Percentiles rank a stretch among this genome's conserved stretches.
Conservation (phyloP, 2,888 invertebrate species). For the Euzetes globulus region DNA sequence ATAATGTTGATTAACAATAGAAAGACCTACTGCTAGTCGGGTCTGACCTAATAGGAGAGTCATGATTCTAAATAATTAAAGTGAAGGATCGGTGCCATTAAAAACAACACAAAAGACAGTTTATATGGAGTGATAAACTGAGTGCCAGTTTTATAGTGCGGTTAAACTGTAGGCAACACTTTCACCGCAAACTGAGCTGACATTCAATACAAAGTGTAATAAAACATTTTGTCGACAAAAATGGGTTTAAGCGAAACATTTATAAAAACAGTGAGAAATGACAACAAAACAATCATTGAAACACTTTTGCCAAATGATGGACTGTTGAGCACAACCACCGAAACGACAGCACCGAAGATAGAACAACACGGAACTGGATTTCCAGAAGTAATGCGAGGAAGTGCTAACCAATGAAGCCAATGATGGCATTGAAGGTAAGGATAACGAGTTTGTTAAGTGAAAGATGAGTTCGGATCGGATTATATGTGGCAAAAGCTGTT, state of each 20-base stretch:
- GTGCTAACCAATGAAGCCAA: background rate
- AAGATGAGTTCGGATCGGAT: background rate
- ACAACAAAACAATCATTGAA: background rate
- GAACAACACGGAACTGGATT: conserved; percentile 7
- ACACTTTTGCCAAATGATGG: background rate
- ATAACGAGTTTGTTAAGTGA: no score
- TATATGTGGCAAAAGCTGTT: background rate
- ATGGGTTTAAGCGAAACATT: background rate
- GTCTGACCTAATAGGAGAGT: background rate
- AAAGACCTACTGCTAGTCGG: background rate
- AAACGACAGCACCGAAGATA: background rate
- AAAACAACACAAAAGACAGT: background rate
- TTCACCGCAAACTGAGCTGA: background rate
- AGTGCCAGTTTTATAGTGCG: background rate
- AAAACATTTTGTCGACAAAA: background rate
- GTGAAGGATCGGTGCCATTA: background rate
- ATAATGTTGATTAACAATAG: background rate
- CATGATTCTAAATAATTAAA: background rate
- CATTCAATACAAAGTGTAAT: background rate
- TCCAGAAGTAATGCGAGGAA: background rate
- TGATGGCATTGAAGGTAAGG: background rate
- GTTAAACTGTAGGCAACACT: background rate
- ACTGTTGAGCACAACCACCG: background rate
- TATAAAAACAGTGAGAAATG: background rate
- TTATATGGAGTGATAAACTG: background rate